These are phyloP conservation scores for Triplophysa siluroides DNA, from an alignment of 2,113 vertebrate genomes.

Conservation along the genomic window DNA sequence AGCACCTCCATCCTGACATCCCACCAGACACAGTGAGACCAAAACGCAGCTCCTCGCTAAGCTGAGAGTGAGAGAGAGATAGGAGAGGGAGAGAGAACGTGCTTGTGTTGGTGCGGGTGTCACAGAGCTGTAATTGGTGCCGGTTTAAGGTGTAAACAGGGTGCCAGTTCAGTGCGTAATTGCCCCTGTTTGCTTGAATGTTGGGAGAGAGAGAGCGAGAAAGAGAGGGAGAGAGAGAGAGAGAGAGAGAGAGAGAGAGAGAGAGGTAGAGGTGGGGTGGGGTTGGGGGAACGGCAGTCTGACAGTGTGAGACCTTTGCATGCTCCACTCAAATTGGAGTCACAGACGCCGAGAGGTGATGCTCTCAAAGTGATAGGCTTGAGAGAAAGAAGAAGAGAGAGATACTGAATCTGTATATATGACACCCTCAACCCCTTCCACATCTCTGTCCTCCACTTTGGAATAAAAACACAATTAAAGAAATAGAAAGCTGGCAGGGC, in stretches of 20 bases:
- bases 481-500: conserved; percentile 1
- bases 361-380: conserved; percentile 33
- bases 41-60: conserved; percentile 40
- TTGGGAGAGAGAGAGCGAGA: conserved; percentile 50
- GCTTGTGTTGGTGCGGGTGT: conserved; percentile 66
- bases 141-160: conserved; percentile 76
- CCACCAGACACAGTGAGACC: conserved; percentile 42
- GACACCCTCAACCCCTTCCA: conserved; percentile 28
- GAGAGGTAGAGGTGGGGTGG: conserved; percentile 4
- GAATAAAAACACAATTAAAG: conserved; percentile 18
- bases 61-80: conserved; percentile 27
- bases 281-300: conserved; percentile 22
- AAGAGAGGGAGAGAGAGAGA: conserved; percentile 17
- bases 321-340: conserved; percentile 61
- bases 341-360: conserved; percentile 45
- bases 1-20: conserved; percentile 38
- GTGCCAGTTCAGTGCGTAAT: conserved; percentile 70
- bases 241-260: conserved; percentile 41
- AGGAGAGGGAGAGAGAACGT: conserved; percentile 36
- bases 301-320: conserved; percentile 56
- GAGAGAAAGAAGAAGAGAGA: not conserved
- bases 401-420: conserved; percentile 36
- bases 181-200: conserved; percentile 67
- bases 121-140: conserved; percentile 76
- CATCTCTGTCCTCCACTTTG: conserved; percentile 7